Evolutionary conservation across 2,888 invertebrate species (phyloP).

Genomic region (Disparrhopalites patrizii): DNA sequence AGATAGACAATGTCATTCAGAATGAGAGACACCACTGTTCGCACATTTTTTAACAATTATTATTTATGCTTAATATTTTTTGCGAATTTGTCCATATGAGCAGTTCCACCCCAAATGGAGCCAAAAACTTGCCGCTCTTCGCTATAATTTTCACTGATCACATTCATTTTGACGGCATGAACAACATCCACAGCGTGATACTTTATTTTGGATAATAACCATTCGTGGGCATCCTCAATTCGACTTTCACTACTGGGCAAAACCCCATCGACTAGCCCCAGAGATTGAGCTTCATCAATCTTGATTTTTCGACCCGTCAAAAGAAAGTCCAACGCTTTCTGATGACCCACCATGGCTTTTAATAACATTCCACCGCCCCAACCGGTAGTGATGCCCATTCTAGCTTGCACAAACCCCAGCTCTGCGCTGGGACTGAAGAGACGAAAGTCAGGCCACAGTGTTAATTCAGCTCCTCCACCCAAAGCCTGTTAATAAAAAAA

Average conservation of each 20-base stretch:
- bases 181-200: slow-evolving; percentile 49
- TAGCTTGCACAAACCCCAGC: slow-evolving; percentile 55
- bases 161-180: slow-evolving; percentile 46
- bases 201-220: slow-evolving; percentile 27
- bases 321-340: slow-evolving; percentile 53
- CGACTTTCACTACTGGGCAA: slow-evolving; percentile 49
- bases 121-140: slow-evolving; percentile 52
- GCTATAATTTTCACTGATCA: slow-evolving; percentile 47
- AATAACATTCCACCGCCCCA: slow-evolving; percentile 56
- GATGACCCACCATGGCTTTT: slow-evolving; percentile 52
- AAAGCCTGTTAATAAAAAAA: slow-evolving; percentile 50
- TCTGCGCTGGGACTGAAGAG: slow-evolving; percentile 51
- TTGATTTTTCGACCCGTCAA: slow-evolving; percentile 50
- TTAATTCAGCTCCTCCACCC: slow-evolving; percentile 58
- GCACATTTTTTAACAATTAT: not conserved
- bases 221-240: slow-evolving; percentile 27
- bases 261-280: slow-evolving; percentile 53
- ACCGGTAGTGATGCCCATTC: slow-evolving; percentile 55
- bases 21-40: too few relatives aligned
- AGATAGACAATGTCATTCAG: too few relatives aligned
- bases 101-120: slow-evolving; percentile 52
- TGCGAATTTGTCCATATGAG: not conserved
- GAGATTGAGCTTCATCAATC: slow-evolving; percentile 50
- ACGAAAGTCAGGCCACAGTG: slow-evolving; percentile 55
- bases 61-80: slow-evolving; percentile 4